Conservation (phyloP, 2,797 vertebrate genomes). For the Aldrovandia affinis region DNA sequence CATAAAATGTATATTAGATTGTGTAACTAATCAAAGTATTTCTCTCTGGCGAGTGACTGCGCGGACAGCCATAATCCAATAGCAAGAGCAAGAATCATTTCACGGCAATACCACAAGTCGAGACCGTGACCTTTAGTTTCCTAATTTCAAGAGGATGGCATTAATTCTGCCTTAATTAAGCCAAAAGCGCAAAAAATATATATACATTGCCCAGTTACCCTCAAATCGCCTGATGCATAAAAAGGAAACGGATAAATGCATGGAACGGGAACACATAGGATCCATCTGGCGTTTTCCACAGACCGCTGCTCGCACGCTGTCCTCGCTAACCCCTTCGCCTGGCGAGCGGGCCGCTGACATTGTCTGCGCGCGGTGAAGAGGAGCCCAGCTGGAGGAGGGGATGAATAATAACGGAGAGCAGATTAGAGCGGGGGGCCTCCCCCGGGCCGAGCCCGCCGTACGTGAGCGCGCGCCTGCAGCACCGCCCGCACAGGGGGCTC, state of each 20-base stretch:
- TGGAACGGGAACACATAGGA: neutral
- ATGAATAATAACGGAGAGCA: slow-evolving; percentile 64
- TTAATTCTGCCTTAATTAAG: neutral
- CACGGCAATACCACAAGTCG: neutral
- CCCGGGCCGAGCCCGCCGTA: slow-evolving; percentile 30
- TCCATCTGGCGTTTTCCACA: neutral
- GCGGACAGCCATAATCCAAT: slow-evolving; percentile 66
- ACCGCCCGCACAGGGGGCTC: slow-evolving; percentile 55
- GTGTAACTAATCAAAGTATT: too few relatives aligned
- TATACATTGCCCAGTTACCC: neutral
- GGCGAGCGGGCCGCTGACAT: slow-evolving; percentile 43
- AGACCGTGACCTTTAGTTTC: slow-evolving; percentile 3
- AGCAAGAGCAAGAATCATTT: slow-evolving; percentile 57
- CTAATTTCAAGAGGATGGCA: neutral
- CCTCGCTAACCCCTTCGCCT: slow-evolving; percentile 30
- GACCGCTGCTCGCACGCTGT: neutral
- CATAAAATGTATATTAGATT: too few relatives aligned
- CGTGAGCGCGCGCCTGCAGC: slow-evolving; percentile 54
- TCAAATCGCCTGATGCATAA: neutral
- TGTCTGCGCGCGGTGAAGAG: slow-evolving; percentile 35
- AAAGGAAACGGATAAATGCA: too few relatives aligned
- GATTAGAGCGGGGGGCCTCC: slow-evolving; percentile 60
- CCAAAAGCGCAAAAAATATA: neutral
- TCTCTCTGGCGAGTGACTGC: slow-evolving; percentile 54
- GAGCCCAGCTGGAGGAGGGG: slow-evolving; percentile 65